Conservation (phyloP, 2,888 invertebrate genomes). For the Oscheius sp. region DNA sequence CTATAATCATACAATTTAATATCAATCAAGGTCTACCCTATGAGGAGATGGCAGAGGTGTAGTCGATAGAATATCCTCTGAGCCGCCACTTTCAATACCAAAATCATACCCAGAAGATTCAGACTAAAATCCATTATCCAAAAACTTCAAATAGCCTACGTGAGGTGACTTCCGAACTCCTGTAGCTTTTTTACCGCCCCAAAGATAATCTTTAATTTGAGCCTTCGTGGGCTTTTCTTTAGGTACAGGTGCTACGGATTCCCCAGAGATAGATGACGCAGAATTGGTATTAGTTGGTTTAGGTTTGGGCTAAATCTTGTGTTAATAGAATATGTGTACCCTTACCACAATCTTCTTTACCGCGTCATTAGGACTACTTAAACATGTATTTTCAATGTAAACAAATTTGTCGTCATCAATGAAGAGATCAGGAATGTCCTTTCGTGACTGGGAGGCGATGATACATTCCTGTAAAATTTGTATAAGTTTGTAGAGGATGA, state of each 20-base stretch:
- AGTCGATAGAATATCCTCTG: background rate
- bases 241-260: background rate
- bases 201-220: slow-evolving; percentile 11
- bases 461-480: slow-evolving; percentile 55
- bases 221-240: slow-evolving; percentile 1
- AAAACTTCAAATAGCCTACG: background rate
- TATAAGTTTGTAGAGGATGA: background rate
- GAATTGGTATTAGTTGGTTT: background rate
- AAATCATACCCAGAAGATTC: slow-evolving; percentile 30
- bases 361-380: slow-evolving; percentile 41
- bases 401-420: slow-evolving; percentile 62
- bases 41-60: background rate
- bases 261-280: background rate
- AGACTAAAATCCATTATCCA: background rate
- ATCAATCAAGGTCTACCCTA: background rate
- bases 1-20: background rate
- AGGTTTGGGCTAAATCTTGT: background rate
- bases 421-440: slow-evolving; percentile 58
- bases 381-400: slow-evolving; percentile 59
- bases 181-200: background rate
- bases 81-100: slow-evolving; percentile 1
- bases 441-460: slow-evolving; percentile 58
- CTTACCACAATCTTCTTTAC: slow-evolving; percentile 31
- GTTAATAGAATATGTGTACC: too few relatives aligned
- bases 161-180: background rate